These are phyloP conservation scores for Lasioglossum marginatum DNA, from an alignment of 2,888 invertebrate genomes.

Conservation along the genomic window DNA sequence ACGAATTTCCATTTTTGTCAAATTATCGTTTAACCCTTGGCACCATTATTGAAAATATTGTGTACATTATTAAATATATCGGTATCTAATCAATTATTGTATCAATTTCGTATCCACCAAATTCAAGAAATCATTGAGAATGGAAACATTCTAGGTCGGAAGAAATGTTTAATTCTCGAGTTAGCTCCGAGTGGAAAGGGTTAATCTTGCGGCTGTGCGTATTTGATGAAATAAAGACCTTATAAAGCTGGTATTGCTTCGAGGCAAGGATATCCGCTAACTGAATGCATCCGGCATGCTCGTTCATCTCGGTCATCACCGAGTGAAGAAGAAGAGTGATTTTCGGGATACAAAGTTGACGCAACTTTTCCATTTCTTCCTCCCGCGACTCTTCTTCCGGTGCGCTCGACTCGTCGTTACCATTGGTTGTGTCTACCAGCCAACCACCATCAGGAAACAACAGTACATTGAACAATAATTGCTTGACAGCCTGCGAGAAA, in stretches of 20 bases:
- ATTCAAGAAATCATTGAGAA: too few relatives aligned
- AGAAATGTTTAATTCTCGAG: too few relatives aligned
- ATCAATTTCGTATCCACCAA: too few relatives aligned
- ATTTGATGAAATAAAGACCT: conserved; percentile 85
- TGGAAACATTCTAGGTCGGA: too few relatives aligned
- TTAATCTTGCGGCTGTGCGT: not conserved
- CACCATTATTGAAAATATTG: too few relatives aligned
- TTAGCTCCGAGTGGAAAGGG: too few relatives aligned
- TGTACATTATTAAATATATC: too few relatives aligned
- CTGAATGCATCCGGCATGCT: conserved; percentile 91
- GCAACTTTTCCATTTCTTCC: conserved; percentile 90
- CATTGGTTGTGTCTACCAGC: conserved; percentile 90
- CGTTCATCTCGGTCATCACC: conserved; percentile 91
- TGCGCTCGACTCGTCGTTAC: conserved; percentile 82
- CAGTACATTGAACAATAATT: conserved; percentile 93
- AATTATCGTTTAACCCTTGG: not conserved
- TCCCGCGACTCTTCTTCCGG: conserved; percentile 86
- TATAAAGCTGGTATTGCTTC: conserved; percentile 92
- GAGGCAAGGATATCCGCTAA: conserved; percentile 92
- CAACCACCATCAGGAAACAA: conserved; percentile 96
- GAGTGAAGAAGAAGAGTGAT: conserved; percentile 91
- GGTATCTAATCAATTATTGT: too few relatives aligned
- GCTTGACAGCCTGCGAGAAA: conserved; percentile 88
- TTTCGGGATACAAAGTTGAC: conserved; percentile 94
- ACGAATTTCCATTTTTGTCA: not conserved